Conservation (phyloP, 1,140 invertebrate species). For the Pomacea maculata region DNA sequence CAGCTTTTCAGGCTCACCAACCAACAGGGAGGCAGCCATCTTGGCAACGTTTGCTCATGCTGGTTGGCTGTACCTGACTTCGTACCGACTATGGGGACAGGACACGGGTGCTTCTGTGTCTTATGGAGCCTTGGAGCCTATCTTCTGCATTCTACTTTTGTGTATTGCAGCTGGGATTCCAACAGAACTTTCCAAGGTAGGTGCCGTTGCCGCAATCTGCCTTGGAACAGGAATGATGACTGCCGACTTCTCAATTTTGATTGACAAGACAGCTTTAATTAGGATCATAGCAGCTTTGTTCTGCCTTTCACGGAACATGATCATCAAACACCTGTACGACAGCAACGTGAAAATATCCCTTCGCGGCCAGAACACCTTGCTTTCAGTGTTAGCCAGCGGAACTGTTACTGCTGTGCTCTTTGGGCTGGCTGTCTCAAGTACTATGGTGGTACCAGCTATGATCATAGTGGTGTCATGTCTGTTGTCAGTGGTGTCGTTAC, state of each 20-base stretch:
- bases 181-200: neutral
- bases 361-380: constrained; percentile 4
- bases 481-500: constrained; percentile 7
- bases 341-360: constrained; percentile 5
- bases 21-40: constrained; percentile 14
- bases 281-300: neutral
- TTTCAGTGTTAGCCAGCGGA: neutral
- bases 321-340: constrained; percentile 21
- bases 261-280: neutral
- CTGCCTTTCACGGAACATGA: constrained; percentile 17
- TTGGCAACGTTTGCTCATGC: neutral
- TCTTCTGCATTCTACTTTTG: constrained; percentile 9
- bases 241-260: neutral
- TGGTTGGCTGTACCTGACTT: neutral
- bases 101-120: neutral
- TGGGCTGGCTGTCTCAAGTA: neutral
- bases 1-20: constrained; percentile 1
- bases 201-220: neutral
- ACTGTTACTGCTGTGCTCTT: neutral
- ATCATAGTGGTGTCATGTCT: constrained; percentile 13
- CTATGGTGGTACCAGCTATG: constrained; percentile 4
- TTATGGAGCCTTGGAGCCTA: constrained; percentile 7
- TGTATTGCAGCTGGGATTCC: constrained; percentile 5
- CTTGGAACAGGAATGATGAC: constrained; percentile 5
- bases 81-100: constrained; percentile 14